Evolutionary conservation across 2,113 vertebrate genomes (phyloP).

Genomic region (Sardina pilchardus): DNA sequence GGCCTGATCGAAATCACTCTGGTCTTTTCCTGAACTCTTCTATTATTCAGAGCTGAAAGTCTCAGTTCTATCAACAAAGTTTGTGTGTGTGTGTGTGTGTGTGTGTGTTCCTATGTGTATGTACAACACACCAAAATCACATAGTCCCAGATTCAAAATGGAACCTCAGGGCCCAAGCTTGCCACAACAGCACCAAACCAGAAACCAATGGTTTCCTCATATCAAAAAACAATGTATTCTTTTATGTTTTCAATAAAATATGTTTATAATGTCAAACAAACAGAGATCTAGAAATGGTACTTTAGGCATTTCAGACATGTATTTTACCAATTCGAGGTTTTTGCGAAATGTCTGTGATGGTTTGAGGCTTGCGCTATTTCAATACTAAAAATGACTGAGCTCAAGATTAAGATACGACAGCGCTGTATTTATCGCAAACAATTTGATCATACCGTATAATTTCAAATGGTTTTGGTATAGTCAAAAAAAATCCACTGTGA

Average conservation of each 20-base stretch:
- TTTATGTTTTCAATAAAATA: constrained; percentile 12
- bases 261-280: constrained; percentile 6
- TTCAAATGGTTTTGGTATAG: background rate
- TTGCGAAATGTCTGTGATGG: constrained; percentile 3
- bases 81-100: background rate
- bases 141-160: background rate
- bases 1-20: background rate
- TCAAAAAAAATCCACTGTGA: background rate
- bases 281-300: background rate
- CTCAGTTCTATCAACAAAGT: background rate
- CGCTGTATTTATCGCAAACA: background rate
- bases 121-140: background rate
- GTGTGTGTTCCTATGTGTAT: background rate
- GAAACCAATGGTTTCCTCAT: background rate
- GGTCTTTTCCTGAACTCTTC: background rate
- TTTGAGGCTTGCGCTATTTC: constrained; percentile 3
- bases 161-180: background rate
- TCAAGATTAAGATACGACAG: background rate
- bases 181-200: background rate
- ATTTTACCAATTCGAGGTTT: background rate
- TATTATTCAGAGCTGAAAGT: background rate
- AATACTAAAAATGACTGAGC: background rate
- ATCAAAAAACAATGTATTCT: constrained; percentile 39
- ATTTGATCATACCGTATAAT: background rate
- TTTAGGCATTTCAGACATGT: background rate